These are phyloP conservation scores for Antigone vipio DNA, from an alignment of 2,113 vertebrate species.

Conservation along the genomic window DNA sequence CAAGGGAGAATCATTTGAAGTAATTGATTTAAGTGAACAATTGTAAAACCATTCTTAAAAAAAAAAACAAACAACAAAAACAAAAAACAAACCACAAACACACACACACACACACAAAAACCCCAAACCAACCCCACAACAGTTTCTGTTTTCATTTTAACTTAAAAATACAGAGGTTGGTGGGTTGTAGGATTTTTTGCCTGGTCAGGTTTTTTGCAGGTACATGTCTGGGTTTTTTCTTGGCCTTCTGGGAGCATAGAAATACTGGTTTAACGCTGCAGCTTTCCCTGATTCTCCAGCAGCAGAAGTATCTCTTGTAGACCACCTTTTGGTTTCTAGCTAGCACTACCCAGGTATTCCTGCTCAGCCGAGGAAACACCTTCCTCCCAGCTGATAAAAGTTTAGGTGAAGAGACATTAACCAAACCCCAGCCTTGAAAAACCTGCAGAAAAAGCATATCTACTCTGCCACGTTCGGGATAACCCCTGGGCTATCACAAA, in stretches of 20 bases:
- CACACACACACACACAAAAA: too few relatives aligned
- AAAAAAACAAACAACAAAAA: too few relatives aligned
- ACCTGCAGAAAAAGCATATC: background rate
- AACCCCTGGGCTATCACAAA: background rate
- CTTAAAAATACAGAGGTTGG: background rate
- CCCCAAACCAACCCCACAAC: too few relatives aligned
- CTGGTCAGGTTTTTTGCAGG: background rate
- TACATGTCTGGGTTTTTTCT: background rate
- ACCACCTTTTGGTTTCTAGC: background rate
- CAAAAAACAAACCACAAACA: too few relatives aligned
- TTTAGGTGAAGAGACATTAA: background rate
- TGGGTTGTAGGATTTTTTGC: background rate
- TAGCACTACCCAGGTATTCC: background rate
- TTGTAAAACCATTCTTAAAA: background rate
- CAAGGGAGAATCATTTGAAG: background rate
- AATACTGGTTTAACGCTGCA: background rate
- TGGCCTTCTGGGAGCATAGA: background rate
- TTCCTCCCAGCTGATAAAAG: background rate
- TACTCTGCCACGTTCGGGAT: background rate
- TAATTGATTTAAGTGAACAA: background rate
- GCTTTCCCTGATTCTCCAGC: too few relatives aligned
- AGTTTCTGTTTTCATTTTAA: background rate
- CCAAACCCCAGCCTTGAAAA: background rate
- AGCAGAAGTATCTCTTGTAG: background rate
- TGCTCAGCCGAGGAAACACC: background rate